Conservation (phyloP, 1,140 invertebrate genomes). For the Meloidogyne exigua region DNA sequence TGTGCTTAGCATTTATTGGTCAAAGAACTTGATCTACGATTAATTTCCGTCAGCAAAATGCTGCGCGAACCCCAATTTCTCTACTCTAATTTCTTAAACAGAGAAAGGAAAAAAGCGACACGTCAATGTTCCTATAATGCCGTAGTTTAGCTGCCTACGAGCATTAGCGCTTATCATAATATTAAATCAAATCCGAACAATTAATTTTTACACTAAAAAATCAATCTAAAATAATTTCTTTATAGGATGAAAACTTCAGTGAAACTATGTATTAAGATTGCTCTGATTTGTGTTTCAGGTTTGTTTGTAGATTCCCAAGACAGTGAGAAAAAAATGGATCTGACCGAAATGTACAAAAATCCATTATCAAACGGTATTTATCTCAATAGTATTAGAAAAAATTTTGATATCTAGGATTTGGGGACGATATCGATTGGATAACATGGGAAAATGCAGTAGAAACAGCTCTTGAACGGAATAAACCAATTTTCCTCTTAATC, state of each 20-base stretch:
- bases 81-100: not conserved
- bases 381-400: not conserved
- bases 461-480: slow-evolving; percentile 56
- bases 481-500: slow-evolving; percentile 62
- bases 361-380: slow-evolving; percentile 35
- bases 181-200: not conserved
- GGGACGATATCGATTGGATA: slow-evolving; percentile 60
- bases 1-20: not conserved
- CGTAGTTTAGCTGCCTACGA: not conserved
- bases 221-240: not conserved
- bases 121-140: not conserved
- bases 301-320: not conserved
- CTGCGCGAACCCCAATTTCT: not conserved
- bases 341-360: slow-evolving; percentile 38
- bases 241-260: not conserved
- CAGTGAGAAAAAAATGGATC: slow-evolving; percentile 27
- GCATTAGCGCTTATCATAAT: not conserved
- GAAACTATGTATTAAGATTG: not conserved
- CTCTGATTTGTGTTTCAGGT: not conserved
- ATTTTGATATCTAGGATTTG: slow-evolving; percentile 50
- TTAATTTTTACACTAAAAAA: not conserved
- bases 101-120: not conserved
- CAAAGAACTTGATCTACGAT: slow-evolving; percentile 2
- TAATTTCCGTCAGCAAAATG: not conserved
- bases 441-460: slow-evolving; percentile 63